phyloP scores from a whole-genome alignment of 2,797 vertebrate species.

The Halcyon chelicuti region DNA sequence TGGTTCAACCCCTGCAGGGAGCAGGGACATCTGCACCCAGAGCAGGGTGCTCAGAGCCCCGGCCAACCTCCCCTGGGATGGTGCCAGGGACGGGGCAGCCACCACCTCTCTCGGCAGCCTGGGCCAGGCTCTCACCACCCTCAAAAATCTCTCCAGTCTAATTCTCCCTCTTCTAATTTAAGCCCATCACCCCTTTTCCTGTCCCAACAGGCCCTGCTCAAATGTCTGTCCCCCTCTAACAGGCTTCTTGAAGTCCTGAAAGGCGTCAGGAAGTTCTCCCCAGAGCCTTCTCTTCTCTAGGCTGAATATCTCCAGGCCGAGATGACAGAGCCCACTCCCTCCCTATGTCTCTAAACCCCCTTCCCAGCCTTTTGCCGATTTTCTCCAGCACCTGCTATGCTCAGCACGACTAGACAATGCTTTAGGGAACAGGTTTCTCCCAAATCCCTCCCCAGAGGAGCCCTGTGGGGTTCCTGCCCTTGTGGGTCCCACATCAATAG shows the following conservation, averaged over 20 bases:
- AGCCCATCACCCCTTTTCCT: not conserved
- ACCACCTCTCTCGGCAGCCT: not conserved
- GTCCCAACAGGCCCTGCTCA: not conserved
- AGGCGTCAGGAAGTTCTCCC: not conserved
- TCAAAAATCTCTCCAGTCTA: not conserved
- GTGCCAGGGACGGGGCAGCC: not conserved
- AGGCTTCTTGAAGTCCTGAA: not conserved
- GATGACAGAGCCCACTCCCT: rapidly evolving
- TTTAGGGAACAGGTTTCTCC: not conserved
- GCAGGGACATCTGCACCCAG: not conserved
- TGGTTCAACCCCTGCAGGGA: not conserved
- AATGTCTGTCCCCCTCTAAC: not conserved
- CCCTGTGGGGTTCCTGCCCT: not conserved
- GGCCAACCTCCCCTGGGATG: not conserved
- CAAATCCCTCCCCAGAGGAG: not conserved
- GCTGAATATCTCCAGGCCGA: not conserved
- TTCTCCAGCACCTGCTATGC: not conserved
- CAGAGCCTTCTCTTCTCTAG: not conserved
- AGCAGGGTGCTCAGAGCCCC: not conserved
- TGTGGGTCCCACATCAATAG: rapidly evolving
- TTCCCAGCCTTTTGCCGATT: not conserved
- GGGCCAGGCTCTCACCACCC: not conserved
- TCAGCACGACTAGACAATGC: not conserved
- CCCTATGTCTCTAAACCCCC: rapidly evolving
- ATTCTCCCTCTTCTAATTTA: not conserved